Evolutionary conservation across 2,797 vertebrate genomes (phyloP).

Genomic region (Gymnoscopelus braueri): DNA sequence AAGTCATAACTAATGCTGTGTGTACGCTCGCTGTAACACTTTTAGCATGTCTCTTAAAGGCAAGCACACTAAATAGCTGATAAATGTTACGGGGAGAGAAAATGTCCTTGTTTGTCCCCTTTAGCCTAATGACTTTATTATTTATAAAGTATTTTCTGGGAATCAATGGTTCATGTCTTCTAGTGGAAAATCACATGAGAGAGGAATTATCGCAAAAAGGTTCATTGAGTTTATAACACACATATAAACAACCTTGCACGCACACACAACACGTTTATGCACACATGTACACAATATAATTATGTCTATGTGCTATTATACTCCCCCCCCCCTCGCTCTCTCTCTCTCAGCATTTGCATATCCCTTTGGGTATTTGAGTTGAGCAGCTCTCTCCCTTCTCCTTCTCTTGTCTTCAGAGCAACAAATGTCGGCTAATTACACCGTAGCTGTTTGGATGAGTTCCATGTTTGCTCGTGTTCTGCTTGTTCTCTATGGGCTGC

Average conservation of each 20-base stretch:
- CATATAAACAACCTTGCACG: slow-evolving; percentile 38
- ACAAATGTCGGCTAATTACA: slow-evolving; percentile 79
- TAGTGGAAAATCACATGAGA: slow-evolving; percentile 33
- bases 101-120: slow-evolving; percentile 20
- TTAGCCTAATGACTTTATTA: slow-evolving; percentile 32
- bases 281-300: slow-evolving; percentile 53
- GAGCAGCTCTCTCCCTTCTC: slow-evolving; percentile 62
- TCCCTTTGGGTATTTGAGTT: slow-evolving; percentile 75
- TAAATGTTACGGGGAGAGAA: neutral
- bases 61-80: neutral
- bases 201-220: slow-evolving; percentile 37
- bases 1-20: neutral
- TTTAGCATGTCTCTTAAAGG: neutral
- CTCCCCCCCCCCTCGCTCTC: slow-evolving; percentile 31
- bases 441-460: slow-evolving; percentile 73
- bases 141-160: slow-evolving; percentile 19
- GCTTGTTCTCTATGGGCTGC: slow-evolving; percentile 60
- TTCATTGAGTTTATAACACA: slow-evolving; percentile 59
- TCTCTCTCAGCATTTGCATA: slow-evolving; percentile 68
- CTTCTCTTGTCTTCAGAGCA: slow-evolving; percentile 74
- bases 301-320: slow-evolving; percentile 61
- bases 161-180: slow-evolving; percentile 32
- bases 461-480: slow-evolving; percentile 68
- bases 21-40: neutral
- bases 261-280: slow-evolving; percentile 22